Base-by-base conservation (phyloP, 2,797 vertebrate genomes). In the Staurois parvus region DNA sequence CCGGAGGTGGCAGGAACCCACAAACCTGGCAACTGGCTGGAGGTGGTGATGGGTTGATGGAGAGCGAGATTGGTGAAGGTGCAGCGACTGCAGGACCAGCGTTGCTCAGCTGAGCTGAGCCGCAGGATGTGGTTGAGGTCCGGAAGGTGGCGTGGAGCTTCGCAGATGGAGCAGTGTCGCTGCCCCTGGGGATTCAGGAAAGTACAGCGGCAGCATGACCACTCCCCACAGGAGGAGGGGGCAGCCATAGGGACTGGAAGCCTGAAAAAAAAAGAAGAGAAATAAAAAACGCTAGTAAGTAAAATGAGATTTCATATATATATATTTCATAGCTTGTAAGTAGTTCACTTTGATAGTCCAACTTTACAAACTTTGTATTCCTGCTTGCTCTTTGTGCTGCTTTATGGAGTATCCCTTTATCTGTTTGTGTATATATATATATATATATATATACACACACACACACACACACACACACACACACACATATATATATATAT, bases 161-260 rank as follows among this genome's bases (percentile, higher is more conserved):
- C 98, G 0, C 98, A 99, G 89, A 99, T 99, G 90, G 97, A 98
- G 90, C 98, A 99, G 89, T 98, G 97, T 30, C 97, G 96, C 83
- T 97, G 96, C 7, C 94, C 95, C 0, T 96, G 95, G 0, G 95
- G 94, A 88, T 99, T 99, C 90, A 99, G 90, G 92, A 97, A 99
- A 85, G 98, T 99, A 92, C 98, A 99, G 90, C 98, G 98, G n/a
- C 96, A 95, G 84, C 98, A 99, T 81, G 98, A 97, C 98, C 98
- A 99, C 93, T 98, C 97, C 10, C 91, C 92, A 34, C 75, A 72
- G 59, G 73, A 62, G 15, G 80, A 86, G 48, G 85, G 69, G 68
- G 85, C 80, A 83, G 85, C 85, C 85, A 86, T 86, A 59, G 80
- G 85, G 80, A 64, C 80, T 56, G 85, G 85, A 86, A 79, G 85